Conservation (phyloP, 2,888 invertebrate genomes). For the Melieria omissa region DNA sequence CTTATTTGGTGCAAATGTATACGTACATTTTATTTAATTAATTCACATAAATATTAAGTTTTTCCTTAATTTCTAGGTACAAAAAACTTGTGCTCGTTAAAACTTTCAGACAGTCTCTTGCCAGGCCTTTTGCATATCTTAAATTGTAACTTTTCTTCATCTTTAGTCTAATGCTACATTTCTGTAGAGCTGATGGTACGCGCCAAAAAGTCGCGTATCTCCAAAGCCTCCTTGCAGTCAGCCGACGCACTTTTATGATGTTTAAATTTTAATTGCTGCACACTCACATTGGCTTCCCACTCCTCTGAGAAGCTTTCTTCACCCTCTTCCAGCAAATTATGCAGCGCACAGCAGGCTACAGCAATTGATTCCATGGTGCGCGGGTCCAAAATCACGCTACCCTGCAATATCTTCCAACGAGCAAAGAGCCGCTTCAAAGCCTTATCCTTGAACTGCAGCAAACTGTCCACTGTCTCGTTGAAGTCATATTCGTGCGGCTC, state of each 20-base stretch:
- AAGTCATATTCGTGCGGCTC: slow-evolving; percentile 58
- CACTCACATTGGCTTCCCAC: slow-evolving; percentile 51
- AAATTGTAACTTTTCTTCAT: too few relatives aligned
- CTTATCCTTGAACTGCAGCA: slow-evolving; percentile 57
- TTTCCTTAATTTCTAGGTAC: too few relatives aligned
- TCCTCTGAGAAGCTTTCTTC: slow-evolving; percentile 57
- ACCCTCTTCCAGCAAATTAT: slow-evolving; percentile 60
- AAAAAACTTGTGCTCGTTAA: too few relatives aligned
- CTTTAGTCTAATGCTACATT: slow-evolving; percentile 11
- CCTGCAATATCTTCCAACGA: slow-evolving; percentile 61
- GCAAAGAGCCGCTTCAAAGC: slow-evolving; percentile 61
- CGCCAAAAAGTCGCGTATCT: slow-evolving; percentile 54
- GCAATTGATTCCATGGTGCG: slow-evolving; percentile 60
- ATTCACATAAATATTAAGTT: too few relatives aligned
- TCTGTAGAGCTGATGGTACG: slow-evolving; percentile 57
- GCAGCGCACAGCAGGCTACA: slow-evolving; percentile 60
- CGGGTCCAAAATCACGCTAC: slow-evolving; percentile 57
- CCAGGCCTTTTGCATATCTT: too few relatives aligned
- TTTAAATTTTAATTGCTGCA: background rate
- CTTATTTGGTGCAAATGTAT: too few relatives aligned
- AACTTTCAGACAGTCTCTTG: too few relatives aligned
- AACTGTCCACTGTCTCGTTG: slow-evolving; percentile 59
- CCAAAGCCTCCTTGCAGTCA: slow-evolving; percentile 39
- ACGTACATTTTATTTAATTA: too few relatives aligned
- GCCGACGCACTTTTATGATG: background rate